Percentiles rank a stretch among this genome's conserved stretches.
Conservation (phyloP, 1,140 invertebrate species). For the Mesaphorura yosii region DNA sequence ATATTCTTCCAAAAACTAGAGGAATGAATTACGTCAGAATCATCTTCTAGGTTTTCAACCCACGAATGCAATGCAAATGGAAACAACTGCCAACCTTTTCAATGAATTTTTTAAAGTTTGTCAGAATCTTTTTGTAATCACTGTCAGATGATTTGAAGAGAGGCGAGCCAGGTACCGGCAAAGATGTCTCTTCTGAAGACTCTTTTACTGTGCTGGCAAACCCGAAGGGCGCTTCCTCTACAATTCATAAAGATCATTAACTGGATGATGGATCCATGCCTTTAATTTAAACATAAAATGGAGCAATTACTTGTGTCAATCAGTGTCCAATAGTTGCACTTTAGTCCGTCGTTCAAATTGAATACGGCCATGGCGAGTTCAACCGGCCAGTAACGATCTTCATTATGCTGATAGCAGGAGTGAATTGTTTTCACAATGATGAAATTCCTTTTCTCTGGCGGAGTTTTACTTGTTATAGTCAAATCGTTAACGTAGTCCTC, state of each 20-base stretch:
- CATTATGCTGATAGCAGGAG: neutral
- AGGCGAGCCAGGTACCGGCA: slow-evolving; percentile 20
- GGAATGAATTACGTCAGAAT: too few species aligned
- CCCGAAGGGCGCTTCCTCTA: slow-evolving; percentile 12
- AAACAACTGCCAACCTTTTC: too few species aligned
- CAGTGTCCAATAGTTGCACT: slow-evolving; percentile 10
- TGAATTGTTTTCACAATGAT: slow-evolving; percentile 16
- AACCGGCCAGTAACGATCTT: slow-evolving; percentile 10
- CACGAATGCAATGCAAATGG: too few species aligned
- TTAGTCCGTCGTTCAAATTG: slow-evolving; percentile 12
- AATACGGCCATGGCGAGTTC: slow-evolving; percentile 23
- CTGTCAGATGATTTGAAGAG: neutral
- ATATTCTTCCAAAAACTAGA: neutral
- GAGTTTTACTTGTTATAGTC: neutral
- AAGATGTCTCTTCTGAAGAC: slow-evolving; percentile 10
- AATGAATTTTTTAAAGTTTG: slow-evolving; percentile 13
- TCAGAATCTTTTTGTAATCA: slow-evolving; percentile 17
- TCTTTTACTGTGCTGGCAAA: slow-evolving; percentile 22
- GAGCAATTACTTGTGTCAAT: slow-evolving; percentile 22
- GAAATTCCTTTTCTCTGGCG: slow-evolving; percentile 1
- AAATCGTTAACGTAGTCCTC: neutral
- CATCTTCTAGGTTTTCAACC: too few species aligned
- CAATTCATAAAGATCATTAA: neutral
- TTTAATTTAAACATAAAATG: neutral
- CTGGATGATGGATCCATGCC: neutral